Evolutionary conservation across 2,113 vertebrate species (phyloP).

Genomic region (Myiozetetes cayanensis): DNA sequence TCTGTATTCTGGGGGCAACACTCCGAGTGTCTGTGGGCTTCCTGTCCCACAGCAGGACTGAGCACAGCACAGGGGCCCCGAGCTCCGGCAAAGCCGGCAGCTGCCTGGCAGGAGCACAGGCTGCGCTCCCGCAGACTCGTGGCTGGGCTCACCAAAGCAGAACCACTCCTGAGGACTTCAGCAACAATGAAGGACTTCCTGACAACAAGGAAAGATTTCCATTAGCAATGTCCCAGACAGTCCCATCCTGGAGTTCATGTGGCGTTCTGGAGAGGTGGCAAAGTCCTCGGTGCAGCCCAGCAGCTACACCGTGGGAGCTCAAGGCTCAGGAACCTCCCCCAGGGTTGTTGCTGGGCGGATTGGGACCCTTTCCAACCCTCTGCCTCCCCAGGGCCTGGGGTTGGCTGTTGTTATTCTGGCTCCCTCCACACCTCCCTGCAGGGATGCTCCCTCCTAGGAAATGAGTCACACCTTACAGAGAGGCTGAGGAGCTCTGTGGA

Average conservation of each 20-base stretch:
- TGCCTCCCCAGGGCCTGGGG: background rate
- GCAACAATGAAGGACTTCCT: background rate
- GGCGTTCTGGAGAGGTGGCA: background rate
- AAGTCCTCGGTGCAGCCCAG: rapidly evolving
- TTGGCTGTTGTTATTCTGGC: background rate
- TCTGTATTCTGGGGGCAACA: background rate
- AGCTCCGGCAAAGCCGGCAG: background rate
- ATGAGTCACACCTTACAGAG: background rate
- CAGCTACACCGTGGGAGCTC: background rate
- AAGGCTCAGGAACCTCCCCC: background rate
- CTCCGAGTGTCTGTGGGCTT: background rate
- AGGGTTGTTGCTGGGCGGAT: background rate
- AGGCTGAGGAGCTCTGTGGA: background rate
- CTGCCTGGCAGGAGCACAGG: background rate
- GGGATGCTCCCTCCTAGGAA: background rate
- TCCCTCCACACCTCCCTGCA: background rate
- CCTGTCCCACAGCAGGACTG: background rate
- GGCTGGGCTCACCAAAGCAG: background rate
- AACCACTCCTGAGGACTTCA: background rate
- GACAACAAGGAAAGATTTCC: background rate
- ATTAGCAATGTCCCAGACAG: background rate
- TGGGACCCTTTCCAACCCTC: background rate
- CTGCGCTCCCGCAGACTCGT: background rate
- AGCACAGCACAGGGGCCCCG: background rate
- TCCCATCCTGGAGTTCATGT: background rate